Conservation (phyloP, 64 coral and sea anemone genomes). For the Montipora sp. region DNA sequence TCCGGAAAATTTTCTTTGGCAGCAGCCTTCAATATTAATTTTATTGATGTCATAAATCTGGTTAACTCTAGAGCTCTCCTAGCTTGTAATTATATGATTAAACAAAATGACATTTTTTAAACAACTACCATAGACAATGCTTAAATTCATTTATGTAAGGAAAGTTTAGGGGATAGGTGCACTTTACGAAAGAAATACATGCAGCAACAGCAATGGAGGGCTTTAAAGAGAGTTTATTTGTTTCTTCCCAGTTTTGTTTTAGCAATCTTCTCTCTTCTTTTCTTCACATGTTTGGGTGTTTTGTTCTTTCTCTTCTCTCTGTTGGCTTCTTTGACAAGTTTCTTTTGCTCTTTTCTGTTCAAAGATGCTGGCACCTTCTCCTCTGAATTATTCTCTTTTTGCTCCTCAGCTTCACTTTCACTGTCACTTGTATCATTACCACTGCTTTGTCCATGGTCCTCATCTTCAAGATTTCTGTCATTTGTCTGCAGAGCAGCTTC, state of each 20-base stretch:
- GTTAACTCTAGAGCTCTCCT: too few species aligned
- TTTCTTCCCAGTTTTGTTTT: conserved; percentile 78
- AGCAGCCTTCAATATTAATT: too few species aligned
- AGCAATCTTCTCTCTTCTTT: conserved; percentile 70
- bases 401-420: conserved; percentile 20
- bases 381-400: not conserved
- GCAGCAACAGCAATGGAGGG: too few species aligned
- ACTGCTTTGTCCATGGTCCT: not conserved
- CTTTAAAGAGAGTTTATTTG: not conserved
- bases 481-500: not conserved
- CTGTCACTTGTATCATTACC: conserved; percentile 22
- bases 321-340: conserved; percentile 79
- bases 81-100: too few species aligned
- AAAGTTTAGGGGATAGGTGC: too few species aligned
- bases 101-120: too few species aligned
- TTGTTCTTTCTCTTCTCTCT: conserved; percentile 71
- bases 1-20: too few species aligned
- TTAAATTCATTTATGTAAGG: too few species aligned
- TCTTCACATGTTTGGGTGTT: conserved; percentile 76
- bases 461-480: not conserved
- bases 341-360: conserved; percentile 75
- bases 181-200: too few species aligned
- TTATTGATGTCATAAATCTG: too few species aligned
- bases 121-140: too few species aligned
- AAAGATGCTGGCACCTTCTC: conserved; percentile 4